Base-by-base conservation (phyloP, 2,113 vertebrate species). In the Larimichthys crocea region DNA sequence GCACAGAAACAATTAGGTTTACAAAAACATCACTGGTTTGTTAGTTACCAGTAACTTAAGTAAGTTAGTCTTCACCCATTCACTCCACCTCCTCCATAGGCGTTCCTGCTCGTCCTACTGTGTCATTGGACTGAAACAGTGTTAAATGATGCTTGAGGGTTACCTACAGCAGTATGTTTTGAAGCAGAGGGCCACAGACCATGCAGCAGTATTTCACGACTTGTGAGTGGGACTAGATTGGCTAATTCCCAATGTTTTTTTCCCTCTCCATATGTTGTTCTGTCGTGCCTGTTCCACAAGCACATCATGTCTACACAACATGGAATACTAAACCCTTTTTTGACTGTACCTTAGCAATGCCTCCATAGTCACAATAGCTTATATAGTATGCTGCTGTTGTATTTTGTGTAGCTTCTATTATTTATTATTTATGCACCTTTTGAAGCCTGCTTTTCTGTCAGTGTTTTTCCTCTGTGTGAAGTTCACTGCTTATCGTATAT, bases 381-480 rank as follows among this genome's bases (percentile, higher is more conserved):
- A 29, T 56, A 10, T 49, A 26, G 24, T 26, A 26, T 20, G 16
- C 24, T 26, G 49, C 42, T 49, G 3, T 63, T 42, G 9, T n/a
- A 46, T 68, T 62, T 26, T 66, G 1, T 57, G 9, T 35, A 63
- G 3, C 29, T 60, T 84, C 63, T 70, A 35, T 70, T 83, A 74
- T 81, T 79, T 67, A 78, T 74, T 66, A 16, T 53, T 65, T 35
- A 5, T 64, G 10, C 44, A n/a, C 26, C 19, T 66, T 35, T 6
- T 79, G 20, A 3, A 63, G 10, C 17, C 16, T 5, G 5, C 61
- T 52, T 64, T 46, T 60, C 14, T 56, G 3, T 31, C 10, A 5
- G 7, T 64, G 19, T 59, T 68, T 74, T 77, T 75, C 9, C 59
- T 71, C 29, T 64, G 7, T 80, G 19, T 74, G 17, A 65, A 73